Evolutionary conservation across 2,797 vertebrate genomes (phyloP).

Genomic region (Cuniculus paca): DNA sequence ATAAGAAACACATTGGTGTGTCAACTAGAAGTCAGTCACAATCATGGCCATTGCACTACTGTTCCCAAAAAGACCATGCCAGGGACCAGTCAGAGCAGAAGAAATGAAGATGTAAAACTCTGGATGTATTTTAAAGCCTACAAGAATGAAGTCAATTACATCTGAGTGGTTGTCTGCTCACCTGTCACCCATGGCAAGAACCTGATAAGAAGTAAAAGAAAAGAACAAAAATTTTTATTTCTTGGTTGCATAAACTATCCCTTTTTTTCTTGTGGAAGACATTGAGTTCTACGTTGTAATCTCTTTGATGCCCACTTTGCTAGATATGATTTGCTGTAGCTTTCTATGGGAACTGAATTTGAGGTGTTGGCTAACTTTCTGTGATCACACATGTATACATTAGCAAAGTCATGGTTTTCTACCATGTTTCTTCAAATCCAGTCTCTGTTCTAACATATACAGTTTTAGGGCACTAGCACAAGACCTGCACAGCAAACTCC

Average conservation of each 20-base stretch:
- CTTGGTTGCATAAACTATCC: not conserved
- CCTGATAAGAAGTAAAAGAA: not conserved
- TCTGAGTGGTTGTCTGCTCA: conserved; percentile 12
- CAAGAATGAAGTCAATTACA: conserved; percentile 68
- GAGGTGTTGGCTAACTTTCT: not conserved
- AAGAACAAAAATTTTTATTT: conserved; percentile 23
- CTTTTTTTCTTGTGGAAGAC: not conserved
- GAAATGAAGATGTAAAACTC: conserved; percentile 41
- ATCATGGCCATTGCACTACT: conserved; percentile 31
- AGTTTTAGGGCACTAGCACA: no score
- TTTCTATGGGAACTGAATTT: not conserved
- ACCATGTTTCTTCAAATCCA: not conserved
- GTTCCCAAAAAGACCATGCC: conserved; percentile 49
- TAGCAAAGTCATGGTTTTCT: not conserved
- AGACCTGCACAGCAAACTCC: no score
- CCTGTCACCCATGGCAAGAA: conserved; percentile 22
- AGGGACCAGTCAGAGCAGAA: conserved; percentile 42
- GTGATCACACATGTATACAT: not conserved
- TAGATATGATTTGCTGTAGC: not conserved
- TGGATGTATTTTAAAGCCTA: conserved; percentile 35
- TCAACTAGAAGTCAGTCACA: conserved; percentile 24
- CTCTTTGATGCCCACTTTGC: not conserved
- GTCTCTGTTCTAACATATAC: not conserved
- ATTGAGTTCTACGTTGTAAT: not conserved
- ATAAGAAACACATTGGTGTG: conserved; percentile 54